phyloP scores from a whole-genome alignment of 1,140 invertebrate genomes.

The Tetragnatha versicolor region DNA sequence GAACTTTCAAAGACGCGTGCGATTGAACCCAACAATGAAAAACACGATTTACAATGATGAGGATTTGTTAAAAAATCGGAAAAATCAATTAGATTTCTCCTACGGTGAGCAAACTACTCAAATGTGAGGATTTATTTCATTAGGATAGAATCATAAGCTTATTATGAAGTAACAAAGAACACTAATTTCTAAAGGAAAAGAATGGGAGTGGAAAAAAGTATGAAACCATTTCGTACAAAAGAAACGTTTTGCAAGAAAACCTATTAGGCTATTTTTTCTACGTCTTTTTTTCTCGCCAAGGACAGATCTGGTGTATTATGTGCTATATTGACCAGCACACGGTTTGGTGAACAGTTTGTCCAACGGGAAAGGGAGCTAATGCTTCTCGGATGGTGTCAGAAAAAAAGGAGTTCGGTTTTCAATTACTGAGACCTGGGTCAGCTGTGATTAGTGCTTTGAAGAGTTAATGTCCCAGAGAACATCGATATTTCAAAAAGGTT shows the following conservation, averaged over 20 bases:
- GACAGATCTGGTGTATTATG: slow-evolving; percentile 45
- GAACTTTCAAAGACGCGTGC: too few species aligned
- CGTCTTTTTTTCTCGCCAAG: not conserved
- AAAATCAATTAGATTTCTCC: too few species aligned
- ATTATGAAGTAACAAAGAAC: slow-evolving; percentile 23
- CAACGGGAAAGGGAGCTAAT: slow-evolving; percentile 29
- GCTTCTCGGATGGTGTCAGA: not conserved
- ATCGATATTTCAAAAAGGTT: slow-evolving; percentile 43
- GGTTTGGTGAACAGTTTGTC: slow-evolving; percentile 25
- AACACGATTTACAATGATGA: too few species aligned
- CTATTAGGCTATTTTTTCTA: slow-evolving; percentile 17
- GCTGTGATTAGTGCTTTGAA: slow-evolving; percentile 27
- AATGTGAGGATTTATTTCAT: slow-evolving; percentile 40
- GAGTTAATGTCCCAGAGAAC: slow-evolving; percentile 46
- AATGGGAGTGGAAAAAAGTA: not conserved
- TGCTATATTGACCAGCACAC: slow-evolving; percentile 49
- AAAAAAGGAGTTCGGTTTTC: slow-evolving; percentile 26
- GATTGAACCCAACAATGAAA: too few species aligned
- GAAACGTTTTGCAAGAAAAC: slow-evolving; percentile 43
- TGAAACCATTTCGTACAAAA: slow-evolving; percentile 25
- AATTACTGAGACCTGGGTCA: slow-evolving; percentile 35
- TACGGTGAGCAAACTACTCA: too few species aligned
- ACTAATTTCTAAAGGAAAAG: not conserved
- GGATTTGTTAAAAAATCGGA: too few species aligned
- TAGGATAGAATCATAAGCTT: slow-evolving; percentile 43